These are phyloP conservation scores for Mycogona germanica DNA, from an alignment of 2,888 invertebrate species.

Conservation along the genomic window DNA sequence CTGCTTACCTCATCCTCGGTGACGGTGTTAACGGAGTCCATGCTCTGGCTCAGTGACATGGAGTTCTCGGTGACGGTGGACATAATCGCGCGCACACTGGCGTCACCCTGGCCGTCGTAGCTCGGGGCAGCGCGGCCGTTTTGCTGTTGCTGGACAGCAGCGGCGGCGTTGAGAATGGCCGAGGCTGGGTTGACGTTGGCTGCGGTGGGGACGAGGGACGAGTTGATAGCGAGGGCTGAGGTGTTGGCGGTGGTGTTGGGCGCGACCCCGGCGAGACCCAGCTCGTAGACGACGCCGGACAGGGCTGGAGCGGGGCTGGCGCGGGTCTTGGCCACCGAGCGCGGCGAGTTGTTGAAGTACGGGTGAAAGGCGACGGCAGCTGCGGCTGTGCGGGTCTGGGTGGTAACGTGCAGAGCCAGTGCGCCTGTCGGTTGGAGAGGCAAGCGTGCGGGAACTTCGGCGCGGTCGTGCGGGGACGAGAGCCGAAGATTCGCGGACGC, in stretches of 20 bases:
- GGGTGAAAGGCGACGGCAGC: conserved; percentile 17
- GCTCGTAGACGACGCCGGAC: conserved; percentile 2
- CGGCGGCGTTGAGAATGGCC: not conserved
- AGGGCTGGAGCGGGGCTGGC: not conserved
- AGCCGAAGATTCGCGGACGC: not conserved
- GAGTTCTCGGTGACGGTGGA: conserved; percentile 19
- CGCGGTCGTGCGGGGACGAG: not conserved
- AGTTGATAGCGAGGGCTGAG: not conserved
- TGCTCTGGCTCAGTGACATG: conserved; percentile 76
- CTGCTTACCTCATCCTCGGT: conserved; percentile 95
- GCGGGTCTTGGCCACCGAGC: not conserved
- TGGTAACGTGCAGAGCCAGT: conserved; percentile 19
- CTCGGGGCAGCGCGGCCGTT: not conserved
- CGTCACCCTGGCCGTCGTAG: conserved; percentile 2
- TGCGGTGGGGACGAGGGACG: not conserved
- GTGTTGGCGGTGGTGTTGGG: conserved; percentile 7
- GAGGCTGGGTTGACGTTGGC: not conserved
- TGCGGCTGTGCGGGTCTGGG: conserved; percentile 13
- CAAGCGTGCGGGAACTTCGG: not conserved
- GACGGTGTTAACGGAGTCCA: conserved; percentile 94
- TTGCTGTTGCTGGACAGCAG: not conserved
- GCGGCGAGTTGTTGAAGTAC: not conserved
- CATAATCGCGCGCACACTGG: conserved; percentile 9
- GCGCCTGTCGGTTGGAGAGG: conserved; percentile 5
- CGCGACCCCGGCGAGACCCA: not conserved